Evolutionary conservation across 2,888 invertebrate species (phyloP).

Genomic region (Apantesis nais): DNA sequence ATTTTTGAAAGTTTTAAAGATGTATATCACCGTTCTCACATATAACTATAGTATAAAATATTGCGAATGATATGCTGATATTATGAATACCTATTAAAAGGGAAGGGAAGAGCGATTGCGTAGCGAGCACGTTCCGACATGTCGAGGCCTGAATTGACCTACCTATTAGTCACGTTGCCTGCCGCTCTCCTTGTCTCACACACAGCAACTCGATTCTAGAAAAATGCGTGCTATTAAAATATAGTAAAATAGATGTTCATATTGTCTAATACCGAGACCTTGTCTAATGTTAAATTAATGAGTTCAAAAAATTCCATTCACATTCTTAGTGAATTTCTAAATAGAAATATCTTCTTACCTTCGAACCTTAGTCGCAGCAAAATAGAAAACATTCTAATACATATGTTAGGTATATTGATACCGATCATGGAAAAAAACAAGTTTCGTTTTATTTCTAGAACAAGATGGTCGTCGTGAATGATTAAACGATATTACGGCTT

Average conservation of each 20-base stretch:
- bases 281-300: not conserved
- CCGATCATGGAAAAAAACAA: not conserved
- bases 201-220: slow-evolving; percentile 37
- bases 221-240: slow-evolving; percentile 27
- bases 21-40: not conserved
- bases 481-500: not conserved
- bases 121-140: slow-evolving; percentile 46
- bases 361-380: not conserved
- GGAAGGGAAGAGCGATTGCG: not conserved
- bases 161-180: slow-evolving; percentile 37
- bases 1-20: not conserved
- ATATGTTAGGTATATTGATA: not conserved
- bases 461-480: not conserved
- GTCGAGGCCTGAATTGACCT: slow-evolving; percentile 29
- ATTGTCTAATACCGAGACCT: not conserved
- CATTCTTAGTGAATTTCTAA: not conserved
- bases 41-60: not conserved
- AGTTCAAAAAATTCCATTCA: not conserved
- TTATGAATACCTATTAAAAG: not conserved
- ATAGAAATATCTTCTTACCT: not conserved
- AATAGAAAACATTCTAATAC: not conserved
- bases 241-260: not conserved
- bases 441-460: not conserved
- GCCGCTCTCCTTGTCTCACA: slow-evolving; percentile 13
- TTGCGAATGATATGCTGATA: not conserved